Evolutionary conservation across 2,888 invertebrate species (phyloP).

Genomic region (Dynastes tityus): DNA sequence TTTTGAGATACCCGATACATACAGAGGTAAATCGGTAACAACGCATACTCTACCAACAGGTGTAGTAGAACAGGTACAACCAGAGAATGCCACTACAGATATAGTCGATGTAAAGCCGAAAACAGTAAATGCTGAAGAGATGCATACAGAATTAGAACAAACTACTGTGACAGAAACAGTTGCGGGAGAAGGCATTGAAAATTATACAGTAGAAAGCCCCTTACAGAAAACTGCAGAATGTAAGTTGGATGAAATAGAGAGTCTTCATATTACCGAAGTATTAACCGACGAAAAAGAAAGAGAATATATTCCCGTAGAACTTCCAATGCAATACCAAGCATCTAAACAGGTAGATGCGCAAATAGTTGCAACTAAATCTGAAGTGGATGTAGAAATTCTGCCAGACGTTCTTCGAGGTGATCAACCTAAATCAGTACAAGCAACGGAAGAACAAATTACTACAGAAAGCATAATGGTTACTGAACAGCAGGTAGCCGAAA

Average conservation of each 20-base stretch:
- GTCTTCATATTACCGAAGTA: constrained; percentile 72
- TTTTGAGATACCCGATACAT: constrained; percentile 73
- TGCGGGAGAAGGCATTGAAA: constrained; percentile 73
- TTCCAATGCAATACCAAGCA: constrained; percentile 69
- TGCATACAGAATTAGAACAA: constrained; percentile 68
- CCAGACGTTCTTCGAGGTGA: constrained; percentile 61
- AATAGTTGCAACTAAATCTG: constrained; percentile 71
- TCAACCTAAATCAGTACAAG: constrained; percentile 69
- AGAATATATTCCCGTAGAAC: constrained; percentile 66
- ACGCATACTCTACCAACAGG: constrained; percentile 73
- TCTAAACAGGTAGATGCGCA: constrained; percentile 70
- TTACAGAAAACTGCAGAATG: constrained; percentile 48
- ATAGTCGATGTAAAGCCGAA: constrained; percentile 59
- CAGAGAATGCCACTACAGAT: constrained; percentile 68
- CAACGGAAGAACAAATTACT: constrained; percentile 70
- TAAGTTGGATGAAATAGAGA: constrained; percentile 59
- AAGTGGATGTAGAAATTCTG: constrained; percentile 70
- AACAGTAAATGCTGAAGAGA: constrained; percentile 68
- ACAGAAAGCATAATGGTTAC: constrained; percentile 74
- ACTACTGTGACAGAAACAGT: constrained; percentile 72
- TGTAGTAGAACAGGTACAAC: constrained; percentile 70
- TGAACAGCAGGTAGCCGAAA: constrained; percentile 72
- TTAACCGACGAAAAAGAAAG: constrained; percentile 72
- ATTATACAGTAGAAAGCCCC: constrained; percentile 67
- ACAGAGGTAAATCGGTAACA: constrained; percentile 71